Evolutionary conservation across 2,888 invertebrate genomes (phyloP).

Genomic region (Sinopyrophorus schimmeli): DNA sequence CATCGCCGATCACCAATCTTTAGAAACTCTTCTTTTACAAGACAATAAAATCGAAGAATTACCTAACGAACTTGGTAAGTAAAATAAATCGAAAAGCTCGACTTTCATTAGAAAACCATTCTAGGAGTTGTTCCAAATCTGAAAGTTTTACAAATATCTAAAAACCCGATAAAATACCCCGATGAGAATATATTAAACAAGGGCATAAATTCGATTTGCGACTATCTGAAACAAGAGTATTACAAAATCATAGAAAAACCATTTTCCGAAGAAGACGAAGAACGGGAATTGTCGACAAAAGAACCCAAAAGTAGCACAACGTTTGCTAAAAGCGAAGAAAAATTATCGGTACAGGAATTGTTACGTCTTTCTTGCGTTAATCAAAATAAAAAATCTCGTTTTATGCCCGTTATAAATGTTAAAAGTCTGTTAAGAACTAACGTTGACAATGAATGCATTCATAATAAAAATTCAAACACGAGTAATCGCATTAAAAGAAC

Average conservation of each 20-base stretch:
- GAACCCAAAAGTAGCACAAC: constrained; percentile 2
- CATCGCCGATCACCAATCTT: constrained; percentile 60
- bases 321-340: constrained; percentile 6
- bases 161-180: constrained; percentile 66
- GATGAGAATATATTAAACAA: constrained; percentile 58
- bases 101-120: background rate
- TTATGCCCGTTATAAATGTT: constrained; percentile 20
- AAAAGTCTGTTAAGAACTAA: constrained; percentile 17
- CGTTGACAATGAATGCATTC: no score
- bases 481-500: constrained; percentile 27
- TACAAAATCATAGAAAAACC: constrained; percentile 29
- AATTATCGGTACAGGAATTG: constrained; percentile 25
- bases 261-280: constrained; percentile 24
- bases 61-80: constrained; percentile 65
- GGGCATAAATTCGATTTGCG: constrained; percentile 54
- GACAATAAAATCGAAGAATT: constrained; percentile 63
- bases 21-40: constrained; percentile 67
- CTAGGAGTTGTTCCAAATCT: constrained; percentile 60
- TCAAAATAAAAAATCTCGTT: background rate
- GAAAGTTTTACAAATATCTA: constrained; percentile 63
- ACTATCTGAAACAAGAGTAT: constrained; percentile 46
- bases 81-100: background rate
- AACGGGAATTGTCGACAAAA: constrained; percentile 7
- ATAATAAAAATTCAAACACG: no score
- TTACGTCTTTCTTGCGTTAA: constrained; percentile 16